phyloP scores from a whole-genome alignment of 1,140 invertebrate species.

The Pseudoatta argentina region DNA sequence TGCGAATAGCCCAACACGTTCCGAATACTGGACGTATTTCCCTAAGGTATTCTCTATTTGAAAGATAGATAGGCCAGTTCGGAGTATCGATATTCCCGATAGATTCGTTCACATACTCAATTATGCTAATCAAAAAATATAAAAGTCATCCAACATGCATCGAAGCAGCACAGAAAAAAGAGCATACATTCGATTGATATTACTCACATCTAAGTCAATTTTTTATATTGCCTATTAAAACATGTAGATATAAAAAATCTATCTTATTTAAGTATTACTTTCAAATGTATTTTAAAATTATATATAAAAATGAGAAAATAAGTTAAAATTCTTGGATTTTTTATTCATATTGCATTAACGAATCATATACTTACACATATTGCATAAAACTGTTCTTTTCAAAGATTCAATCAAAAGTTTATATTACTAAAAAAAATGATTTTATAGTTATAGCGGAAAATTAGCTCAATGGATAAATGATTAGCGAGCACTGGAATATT shows the following conservation, averaged over 20 bases:
- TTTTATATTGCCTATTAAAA: neutral
- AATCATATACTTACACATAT: neutral
- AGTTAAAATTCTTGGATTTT: neutral
- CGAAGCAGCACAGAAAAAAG: neutral
- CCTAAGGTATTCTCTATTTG: conserved; percentile 62
- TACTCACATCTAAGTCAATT: neutral
- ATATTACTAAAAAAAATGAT: too few species aligned
- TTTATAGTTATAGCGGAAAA: too few species aligned
- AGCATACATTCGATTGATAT: neutral
- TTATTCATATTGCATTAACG: neutral
- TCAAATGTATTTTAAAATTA: neutral
- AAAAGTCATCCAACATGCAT: neutral
- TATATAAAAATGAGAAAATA: neutral
- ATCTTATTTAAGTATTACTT: neutral
- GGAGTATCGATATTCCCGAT: conserved; percentile 58
- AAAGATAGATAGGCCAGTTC: conserved; percentile 55
- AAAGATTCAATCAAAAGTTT: neutral
- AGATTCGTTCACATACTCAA: conserved; percentile 60
- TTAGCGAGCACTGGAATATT: too few species aligned
- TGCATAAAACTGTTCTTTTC: neutral
- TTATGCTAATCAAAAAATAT: conserved; percentile 23
- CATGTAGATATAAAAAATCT: neutral
- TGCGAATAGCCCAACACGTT: conserved; percentile 37
- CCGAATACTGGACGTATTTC: conserved; percentile 65
- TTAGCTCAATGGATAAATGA: too few species aligned